Conservation (phyloP, 2,113 vertebrate species). For the Alligator sinensis region DNA sequence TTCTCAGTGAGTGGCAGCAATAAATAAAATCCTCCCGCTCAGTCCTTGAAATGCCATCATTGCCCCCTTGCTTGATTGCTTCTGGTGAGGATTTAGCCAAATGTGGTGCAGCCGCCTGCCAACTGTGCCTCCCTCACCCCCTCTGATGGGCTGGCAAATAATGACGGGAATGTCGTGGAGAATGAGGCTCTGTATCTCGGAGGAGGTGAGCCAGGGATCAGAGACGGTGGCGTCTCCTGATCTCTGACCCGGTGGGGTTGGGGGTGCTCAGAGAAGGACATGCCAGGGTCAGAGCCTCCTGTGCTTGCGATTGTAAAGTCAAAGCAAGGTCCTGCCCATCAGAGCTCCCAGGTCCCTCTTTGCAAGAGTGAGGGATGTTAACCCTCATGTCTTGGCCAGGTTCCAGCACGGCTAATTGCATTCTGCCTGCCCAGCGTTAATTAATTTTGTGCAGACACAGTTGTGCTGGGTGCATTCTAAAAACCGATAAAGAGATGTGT, state of each 20-base stretch:
- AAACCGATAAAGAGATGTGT: background rate
- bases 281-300: background rate
- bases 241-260: background rate
- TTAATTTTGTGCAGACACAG: constrained; percentile 58
- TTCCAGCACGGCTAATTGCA: constrained; percentile 66
- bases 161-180: background rate
- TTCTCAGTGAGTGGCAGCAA: constrained; percentile 57
- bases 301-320: fast-evolving
- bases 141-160: fast-evolving
- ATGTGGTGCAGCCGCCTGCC: constrained; percentile 22
- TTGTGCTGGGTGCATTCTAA: background rate
- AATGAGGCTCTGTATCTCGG: background rate
- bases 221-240: background rate
- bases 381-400: constrained; percentile 38
- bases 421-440: constrained; percentile 55
- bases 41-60: constrained; percentile 45
- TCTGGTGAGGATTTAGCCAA: constrained; percentile 38
- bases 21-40: constrained; percentile 66
- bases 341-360: background rate
- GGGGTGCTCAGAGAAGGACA: background rate
- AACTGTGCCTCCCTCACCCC: background rate
- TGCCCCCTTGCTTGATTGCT: constrained; percentile 19
- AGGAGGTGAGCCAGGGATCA: background rate
- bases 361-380: background rate
- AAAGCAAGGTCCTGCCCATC: background rate